Evolutionary conservation across 2,113 vertebrate genomes (phyloP).

Genomic region (Pitta sordida): DNA sequence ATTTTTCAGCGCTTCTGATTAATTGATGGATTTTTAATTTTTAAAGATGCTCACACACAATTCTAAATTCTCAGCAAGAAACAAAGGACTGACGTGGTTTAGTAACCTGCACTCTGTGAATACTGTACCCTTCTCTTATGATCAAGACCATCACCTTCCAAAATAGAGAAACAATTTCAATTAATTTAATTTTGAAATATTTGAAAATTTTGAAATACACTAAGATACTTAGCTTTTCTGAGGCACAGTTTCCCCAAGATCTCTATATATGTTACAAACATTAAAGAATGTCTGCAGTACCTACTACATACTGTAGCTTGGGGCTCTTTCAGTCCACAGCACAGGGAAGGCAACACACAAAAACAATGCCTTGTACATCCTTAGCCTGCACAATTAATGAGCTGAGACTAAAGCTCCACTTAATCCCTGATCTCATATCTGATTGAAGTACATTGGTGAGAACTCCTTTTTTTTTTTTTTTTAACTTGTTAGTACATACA

Average conservation of each 20-base stretch:
- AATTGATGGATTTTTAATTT: conserved; percentile 17
- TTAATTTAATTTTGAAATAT: neutral
- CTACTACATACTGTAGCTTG: neutral
- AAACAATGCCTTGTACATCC: neutral
- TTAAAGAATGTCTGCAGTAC: neutral
- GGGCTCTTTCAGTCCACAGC: neutral
- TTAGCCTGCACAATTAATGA: neutral
- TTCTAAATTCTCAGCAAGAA: neutral
- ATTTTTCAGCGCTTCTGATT: conserved; percentile 27
- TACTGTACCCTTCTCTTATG: neutral
- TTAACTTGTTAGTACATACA: neutral
- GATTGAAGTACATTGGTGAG: neutral
- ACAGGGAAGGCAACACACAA: neutral
- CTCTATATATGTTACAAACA: neutral
- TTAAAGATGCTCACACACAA: neutral
- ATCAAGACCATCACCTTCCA: neutral
- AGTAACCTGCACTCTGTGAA: neutral
- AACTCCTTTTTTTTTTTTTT: neutral
- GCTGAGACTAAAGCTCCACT: neutral
- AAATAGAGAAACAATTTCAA: neutral
- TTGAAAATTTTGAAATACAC: neutral
- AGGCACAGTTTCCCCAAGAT: neutral
- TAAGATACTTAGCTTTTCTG: neutral
- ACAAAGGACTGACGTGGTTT: neutral
- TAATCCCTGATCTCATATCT: accelerated